Evolutionary conservation across 1,140 invertebrate genomes (phyloP).

Genomic region (Pseudomyrmex pallidus): DNA sequence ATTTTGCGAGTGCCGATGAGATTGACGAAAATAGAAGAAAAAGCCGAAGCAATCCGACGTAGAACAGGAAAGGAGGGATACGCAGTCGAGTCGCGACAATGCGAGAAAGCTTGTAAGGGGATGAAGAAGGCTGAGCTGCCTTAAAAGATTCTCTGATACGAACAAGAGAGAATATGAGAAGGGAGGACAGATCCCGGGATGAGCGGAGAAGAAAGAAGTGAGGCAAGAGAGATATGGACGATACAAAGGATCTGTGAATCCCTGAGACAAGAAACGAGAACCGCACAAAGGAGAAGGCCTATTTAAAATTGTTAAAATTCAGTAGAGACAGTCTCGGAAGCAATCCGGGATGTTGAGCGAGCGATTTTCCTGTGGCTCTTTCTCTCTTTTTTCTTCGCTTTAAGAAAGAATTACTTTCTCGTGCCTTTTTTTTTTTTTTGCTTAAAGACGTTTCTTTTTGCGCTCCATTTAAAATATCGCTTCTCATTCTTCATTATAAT

Average conservation of each 20-base stretch:
- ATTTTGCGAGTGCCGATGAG: slow-evolving; percentile 3
- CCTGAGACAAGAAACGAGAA: neutral
- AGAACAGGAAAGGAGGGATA: slow-evolving; percentile 3
- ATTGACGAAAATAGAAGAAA: neutral
- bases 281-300: neutral
- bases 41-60: neutral
- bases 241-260: slow-evolving; percentile 41
- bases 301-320: slow-evolving; percentile 58
- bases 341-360: slow-evolving; percentile 36
- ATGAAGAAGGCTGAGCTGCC: slow-evolving; percentile 24
- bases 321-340: slow-evolving; percentile 21
- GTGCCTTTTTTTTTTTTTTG: neutral
- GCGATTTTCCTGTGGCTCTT: neutral
- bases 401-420: slow-evolving; percentile 50
- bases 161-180: neutral
- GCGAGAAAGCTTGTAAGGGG: slow-evolving; percentile 31
- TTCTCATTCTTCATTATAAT: slow-evolving; percentile 4
- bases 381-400: neutral
- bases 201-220: neutral
- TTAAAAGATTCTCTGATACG: slow-evolving; percentile 56
- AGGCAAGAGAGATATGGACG: neutral
- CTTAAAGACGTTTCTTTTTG: neutral
- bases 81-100: slow-evolving; percentile 24
- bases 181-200: too few species aligned
- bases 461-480: neutral